Conservation (phyloP, 2,888 invertebrate genomes). For the Cephus spinipes region DNA sequence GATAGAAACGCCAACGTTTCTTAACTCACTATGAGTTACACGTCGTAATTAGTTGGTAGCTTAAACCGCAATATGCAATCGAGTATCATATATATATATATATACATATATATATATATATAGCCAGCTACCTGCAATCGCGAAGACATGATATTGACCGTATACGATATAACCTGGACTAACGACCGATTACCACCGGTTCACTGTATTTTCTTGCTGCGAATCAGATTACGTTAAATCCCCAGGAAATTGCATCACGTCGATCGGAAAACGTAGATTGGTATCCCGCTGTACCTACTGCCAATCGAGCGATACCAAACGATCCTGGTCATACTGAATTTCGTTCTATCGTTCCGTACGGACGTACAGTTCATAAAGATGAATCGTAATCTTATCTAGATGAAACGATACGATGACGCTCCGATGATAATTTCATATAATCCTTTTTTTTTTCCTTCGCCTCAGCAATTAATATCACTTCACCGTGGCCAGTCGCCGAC, state of each 20-base stretch:
- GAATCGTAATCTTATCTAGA: background rate
- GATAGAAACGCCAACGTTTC: background rate
- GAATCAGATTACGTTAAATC: background rate
- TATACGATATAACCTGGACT: background rate
- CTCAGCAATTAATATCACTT: slow-evolving; percentile 57
- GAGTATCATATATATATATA: background rate
- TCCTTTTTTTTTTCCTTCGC: background rate
- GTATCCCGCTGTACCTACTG: background rate
- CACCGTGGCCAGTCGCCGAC: slow-evolving; percentile 39
- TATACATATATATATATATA: background rate
- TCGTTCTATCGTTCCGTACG: background rate
- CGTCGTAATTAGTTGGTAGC: slow-evolving; percentile 26
- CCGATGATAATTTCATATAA: background rate
- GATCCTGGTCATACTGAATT: background rate
- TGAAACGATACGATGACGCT: background rate
- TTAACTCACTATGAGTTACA: background rate
- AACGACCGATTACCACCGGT: background rate
- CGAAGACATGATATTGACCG: background rate
- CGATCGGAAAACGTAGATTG: background rate
- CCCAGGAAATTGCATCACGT: background rate
- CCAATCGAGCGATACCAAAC: background rate
- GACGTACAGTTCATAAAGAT: background rate
- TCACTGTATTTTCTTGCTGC: background rate
- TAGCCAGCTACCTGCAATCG: background rate
- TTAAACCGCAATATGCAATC: slow-evolving; percentile 20